phyloP scores from a whole-genome alignment of 1,140 invertebrate species.

The Trichoplusia ni region DNA sequence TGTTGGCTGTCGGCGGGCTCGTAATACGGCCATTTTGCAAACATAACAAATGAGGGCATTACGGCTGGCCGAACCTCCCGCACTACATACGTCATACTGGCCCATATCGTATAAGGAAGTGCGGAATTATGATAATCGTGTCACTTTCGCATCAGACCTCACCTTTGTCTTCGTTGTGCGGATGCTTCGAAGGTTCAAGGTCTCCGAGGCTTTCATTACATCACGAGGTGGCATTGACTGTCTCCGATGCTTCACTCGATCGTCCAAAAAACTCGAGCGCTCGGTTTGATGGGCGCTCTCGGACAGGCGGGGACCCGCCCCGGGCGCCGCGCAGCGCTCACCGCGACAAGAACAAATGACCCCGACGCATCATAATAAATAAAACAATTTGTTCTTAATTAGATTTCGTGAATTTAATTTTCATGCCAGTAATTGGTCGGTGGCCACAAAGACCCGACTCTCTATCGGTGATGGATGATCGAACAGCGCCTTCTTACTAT shows the following conservation, averaged over 20 bases:
- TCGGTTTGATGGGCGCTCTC: conserved; percentile 20
- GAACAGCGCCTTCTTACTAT: conserved; percentile 75
- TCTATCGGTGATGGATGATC: conserved; percentile 80
- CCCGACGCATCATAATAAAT: conserved; percentile 80
- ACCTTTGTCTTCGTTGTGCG: too few relatives aligned
- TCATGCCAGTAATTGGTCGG: conserved; percentile 81
- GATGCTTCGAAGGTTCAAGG: too few relatives aligned
- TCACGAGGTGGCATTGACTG: conserved; percentile 14
- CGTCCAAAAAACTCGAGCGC: conserved; percentile 12
- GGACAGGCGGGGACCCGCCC: conserved; percentile 42
- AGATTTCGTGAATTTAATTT: conserved; percentile 82
- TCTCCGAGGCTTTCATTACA: conserved; percentile 15
- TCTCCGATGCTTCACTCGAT: conserved; percentile 20
- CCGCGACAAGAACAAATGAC: conserved; percentile 78
- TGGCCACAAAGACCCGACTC: conserved; percentile 74
- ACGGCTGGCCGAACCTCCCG: conserved; percentile 43
- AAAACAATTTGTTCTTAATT: conserved; percentile 82
- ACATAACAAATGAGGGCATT: conserved; percentile 76
- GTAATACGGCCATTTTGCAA: conserved; percentile 68
- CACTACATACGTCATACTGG: conserved; percentile 9
- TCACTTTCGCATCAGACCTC: too few relatives aligned
- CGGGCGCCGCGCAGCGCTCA: conserved; percentile 39
- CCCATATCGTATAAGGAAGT: background rate
- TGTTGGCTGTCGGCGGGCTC: conserved; percentile 64
- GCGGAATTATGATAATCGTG: conserved; percentile 2